phyloP scores from a whole-genome alignment of 2,113 vertebrate species.

The Microcebus jonahi region DNA sequence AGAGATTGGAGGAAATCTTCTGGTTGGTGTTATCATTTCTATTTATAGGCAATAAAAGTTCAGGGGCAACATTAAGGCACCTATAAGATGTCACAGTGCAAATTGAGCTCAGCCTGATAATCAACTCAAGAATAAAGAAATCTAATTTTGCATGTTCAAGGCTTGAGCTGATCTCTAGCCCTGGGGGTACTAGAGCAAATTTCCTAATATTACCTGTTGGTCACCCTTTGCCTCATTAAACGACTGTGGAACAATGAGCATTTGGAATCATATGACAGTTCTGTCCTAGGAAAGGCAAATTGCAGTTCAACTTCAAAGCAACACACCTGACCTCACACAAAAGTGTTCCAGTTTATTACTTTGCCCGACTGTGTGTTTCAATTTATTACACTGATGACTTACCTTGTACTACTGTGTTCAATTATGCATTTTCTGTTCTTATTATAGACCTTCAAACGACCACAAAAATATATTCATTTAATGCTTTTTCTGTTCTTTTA shows the following conservation, averaged over 20 bases:
- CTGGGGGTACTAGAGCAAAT: conserved; percentile 43
- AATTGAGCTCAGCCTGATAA: conserved; percentile 28
- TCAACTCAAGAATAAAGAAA: conserved; percentile 59
- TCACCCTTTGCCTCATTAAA: conserved; percentile 74
- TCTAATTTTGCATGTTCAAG: conserved; percentile 49
- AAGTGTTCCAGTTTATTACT: conserved; percentile 31
- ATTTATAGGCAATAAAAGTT: background rate
- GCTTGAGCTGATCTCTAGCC: conserved; percentile 54
- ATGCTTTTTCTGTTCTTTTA: conserved; percentile 78
- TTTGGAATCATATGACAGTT: background rate
- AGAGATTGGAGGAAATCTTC: background rate
- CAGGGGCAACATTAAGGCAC: background rate
- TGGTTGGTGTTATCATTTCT: background rate
- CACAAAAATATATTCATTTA: conserved; percentile 80
- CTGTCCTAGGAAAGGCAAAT: conserved; percentile 57
- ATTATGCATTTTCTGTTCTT: conserved; percentile 83
- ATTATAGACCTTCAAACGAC: conserved; percentile 83
- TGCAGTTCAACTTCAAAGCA: conserved; percentile 71
- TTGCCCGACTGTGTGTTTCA: background rate
- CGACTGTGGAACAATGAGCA: conserved; percentile 64
- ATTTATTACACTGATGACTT: conserved; percentile 71
- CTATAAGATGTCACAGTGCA: background rate
- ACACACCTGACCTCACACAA: conserved; percentile 55
- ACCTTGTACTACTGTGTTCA: conserved; percentile 63
- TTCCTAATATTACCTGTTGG: conserved; percentile 57